phyloP scores from a whole-genome alignment of 2,113 vertebrate species.

The Pithys albifrons region DNA sequence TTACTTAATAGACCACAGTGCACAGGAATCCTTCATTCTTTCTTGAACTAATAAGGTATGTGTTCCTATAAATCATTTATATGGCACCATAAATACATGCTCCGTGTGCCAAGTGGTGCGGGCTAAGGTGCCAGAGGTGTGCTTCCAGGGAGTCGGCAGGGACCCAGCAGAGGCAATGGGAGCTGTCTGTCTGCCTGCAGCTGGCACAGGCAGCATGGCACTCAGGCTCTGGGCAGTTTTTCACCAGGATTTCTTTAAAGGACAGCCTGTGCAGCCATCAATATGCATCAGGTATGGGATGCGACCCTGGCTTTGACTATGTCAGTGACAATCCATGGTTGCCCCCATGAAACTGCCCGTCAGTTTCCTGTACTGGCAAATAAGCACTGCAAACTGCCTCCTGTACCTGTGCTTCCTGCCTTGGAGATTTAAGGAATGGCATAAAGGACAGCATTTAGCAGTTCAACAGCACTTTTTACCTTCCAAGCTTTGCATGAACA shows the following conservation, averaged over 20 bases:
- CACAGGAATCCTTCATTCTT: constrained; percentile 18
- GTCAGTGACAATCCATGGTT: rapidly evolving
- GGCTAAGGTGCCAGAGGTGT: background rate
- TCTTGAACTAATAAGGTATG: constrained; percentile 1
- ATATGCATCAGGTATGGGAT: background rate
- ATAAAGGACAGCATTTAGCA: background rate
- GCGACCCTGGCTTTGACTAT: background rate
- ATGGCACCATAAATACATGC: background rate
- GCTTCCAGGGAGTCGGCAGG: background rate
- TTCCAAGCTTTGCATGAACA: background rate
- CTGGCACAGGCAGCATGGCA: rapidly evolving
- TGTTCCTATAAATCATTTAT: constrained; percentile 19
- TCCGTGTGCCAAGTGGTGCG: rapidly evolving
- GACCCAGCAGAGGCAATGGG: rapidly evolving
- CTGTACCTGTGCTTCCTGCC: rapidly evolving
- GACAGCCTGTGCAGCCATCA: rapidly evolving
- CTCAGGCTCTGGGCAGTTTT: background rate
- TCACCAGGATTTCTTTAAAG: background rate
- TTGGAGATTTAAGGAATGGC: background rate
- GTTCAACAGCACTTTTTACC: background rate
- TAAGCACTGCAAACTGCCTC: background rate
- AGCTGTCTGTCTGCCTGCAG: background rate
- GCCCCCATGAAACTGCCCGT: background rate
- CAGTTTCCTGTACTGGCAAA: background rate
- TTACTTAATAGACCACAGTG: constrained; percentile 29